These are phyloP conservation scores for Podabrus alpinus DNA, from an alignment of 2,888 invertebrate species.

Conservation along the genomic window DNA sequence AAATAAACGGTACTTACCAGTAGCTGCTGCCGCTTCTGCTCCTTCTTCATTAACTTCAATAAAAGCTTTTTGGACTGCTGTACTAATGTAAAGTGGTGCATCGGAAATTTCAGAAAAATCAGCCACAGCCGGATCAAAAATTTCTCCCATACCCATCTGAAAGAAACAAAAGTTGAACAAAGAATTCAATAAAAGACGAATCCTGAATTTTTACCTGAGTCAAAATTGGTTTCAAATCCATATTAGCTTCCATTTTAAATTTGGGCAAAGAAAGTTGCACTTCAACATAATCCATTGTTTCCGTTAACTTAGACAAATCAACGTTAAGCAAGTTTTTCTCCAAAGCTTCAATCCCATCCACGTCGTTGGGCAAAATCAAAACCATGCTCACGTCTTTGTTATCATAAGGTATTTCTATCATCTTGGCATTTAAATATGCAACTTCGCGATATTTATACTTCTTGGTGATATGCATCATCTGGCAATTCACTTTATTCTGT, in stretches of 20 bases:
- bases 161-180: constrained; percentile 19
- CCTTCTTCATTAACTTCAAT: constrained; percentile 88
- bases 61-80: constrained; percentile 81
- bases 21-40: constrained; percentile 82
- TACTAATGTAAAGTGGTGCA: constrained; percentile 62
- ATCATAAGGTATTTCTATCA: constrained; percentile 73
- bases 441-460: constrained; percentile 59
- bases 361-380: constrained; percentile 71
- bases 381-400: constrained; percentile 73
- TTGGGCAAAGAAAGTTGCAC: constrained; percentile 75
- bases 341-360: constrained; percentile 67
- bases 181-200: neutral
- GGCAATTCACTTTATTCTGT: constrained; percentile 60
- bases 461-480: too few species aligned
- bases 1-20: constrained; percentile 64
- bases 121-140: constrained; percentile 63
- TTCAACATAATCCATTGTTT: constrained; percentile 57
- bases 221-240: constrained; percentile 65
- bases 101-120: constrained; percentile 69
- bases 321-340: constrained; percentile 64
- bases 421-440: constrained; percentile 60
- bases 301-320: constrained; percentile 59
- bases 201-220: constrained; percentile 60
- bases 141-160: constrained; percentile 71
- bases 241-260: constrained; percentile 77